Evolutionary conservation across 2,797 vertebrate species (phyloP).

Genomic region (Petrocephalus sullivani): DNA sequence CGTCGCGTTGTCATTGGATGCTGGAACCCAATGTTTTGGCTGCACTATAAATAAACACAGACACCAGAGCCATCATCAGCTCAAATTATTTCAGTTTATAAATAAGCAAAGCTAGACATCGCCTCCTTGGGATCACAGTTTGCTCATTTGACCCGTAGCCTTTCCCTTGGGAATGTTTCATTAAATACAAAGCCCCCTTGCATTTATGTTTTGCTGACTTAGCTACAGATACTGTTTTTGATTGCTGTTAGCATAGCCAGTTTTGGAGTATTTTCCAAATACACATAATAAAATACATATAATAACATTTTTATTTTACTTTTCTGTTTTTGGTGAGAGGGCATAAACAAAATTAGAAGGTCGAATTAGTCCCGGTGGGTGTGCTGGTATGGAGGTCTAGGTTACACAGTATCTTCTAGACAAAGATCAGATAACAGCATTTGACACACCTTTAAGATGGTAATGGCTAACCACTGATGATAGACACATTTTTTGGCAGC

Average conservation of each 20-base stretch:
- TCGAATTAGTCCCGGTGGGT: not conserved
- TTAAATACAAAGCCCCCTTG: not conserved
- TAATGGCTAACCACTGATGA: not conserved
- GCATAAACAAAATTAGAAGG: not conserved
- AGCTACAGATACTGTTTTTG: not conserved
- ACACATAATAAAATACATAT: no score
- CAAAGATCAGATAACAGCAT: not conserved
- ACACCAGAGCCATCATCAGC: not conserved
- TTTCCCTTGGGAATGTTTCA: not conserved
- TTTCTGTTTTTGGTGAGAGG: not conserved
- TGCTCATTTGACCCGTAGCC: not conserved
- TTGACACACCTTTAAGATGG: not conserved
- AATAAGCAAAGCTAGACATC: not conserved
- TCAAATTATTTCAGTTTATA: conserved; percentile 5
- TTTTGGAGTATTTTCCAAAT: not conserved
- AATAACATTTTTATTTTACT: not conserved
- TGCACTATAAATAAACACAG: conserved; percentile 10
- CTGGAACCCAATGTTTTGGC: not conserved
- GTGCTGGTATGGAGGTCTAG: not conserved
- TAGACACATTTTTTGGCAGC: not conserved
- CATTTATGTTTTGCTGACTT: not conserved
- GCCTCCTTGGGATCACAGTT: not conserved
- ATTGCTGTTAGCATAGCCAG: not conserved
- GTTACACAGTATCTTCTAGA: not conserved
- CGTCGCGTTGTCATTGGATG: not conserved